Conservation (phyloP, 2,113 vertebrate species). For the Spheniscus mendiculus region DNA sequence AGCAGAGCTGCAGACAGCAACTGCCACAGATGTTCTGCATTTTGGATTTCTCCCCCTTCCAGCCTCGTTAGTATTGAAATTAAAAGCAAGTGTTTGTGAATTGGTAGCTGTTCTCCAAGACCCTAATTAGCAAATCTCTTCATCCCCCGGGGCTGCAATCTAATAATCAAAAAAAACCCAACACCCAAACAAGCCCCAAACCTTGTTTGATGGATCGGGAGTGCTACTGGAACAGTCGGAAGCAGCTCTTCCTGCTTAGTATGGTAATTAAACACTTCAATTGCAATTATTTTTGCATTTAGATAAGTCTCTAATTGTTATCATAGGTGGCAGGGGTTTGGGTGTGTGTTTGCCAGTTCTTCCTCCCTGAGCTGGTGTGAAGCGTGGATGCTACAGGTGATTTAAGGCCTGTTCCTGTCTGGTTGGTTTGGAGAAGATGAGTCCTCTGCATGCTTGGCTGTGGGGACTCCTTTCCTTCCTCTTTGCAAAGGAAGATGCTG, state of each 20-base stretch:
- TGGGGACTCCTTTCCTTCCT: neutral
- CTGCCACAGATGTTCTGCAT: slow-evolving; percentile 5
- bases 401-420: neutral
- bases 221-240: slow-evolving; percentile 48
- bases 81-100: slow-evolving; percentile 63
- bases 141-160: slow-evolving; percentile 57
- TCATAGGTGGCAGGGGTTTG: slow-evolving; percentile 59
- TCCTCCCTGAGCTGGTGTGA: neutral
- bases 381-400: neutral
- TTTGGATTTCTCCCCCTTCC: neutral
- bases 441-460: neutral
- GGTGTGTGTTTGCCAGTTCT: neutral
- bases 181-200: slow-evolving; percentile 57
- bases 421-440: neutral
- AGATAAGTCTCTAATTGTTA: slow-evolving; percentile 75
- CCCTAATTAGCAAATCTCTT: slow-evolving; percentile 66
- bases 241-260: slow-evolving; percentile 49
- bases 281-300: slow-evolving; percentile 81
- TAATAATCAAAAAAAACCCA: slow-evolving; percentile 28
- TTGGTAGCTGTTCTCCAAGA: slow-evolving; percentile 63
- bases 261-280: slow-evolving; percentile 76
- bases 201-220: slow-evolving; percentile 58
- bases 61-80: slow-evolving; percentile 63
- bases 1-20: neutral
- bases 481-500: neutral